Evolutionary conservation across 2,797 vertebrate genomes (phyloP).

Genomic region (Macropus fuliginosus): DNA sequence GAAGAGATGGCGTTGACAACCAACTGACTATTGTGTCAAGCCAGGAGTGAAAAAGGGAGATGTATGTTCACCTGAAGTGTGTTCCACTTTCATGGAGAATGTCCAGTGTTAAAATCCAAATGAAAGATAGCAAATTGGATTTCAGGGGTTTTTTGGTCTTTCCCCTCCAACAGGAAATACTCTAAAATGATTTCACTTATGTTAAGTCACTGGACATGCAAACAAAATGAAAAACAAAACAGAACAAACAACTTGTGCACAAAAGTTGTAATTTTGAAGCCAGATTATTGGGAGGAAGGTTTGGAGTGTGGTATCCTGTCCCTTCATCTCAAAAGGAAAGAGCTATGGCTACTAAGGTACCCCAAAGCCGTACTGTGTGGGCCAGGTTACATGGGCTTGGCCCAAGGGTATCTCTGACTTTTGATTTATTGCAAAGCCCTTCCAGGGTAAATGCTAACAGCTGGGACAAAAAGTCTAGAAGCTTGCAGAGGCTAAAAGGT

Average conservation of each 20-base stretch:
- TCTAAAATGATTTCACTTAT: not conserved
- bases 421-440: not conserved
- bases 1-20: not conserved
- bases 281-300: not conserved
- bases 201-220: not conserved
- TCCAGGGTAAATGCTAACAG: not conserved
- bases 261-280: not conserved
- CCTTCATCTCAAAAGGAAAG: not conserved
- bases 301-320: not conserved
- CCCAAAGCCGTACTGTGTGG: not conserved
- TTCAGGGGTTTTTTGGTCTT: not conserved
- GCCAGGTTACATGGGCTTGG: not conserved
- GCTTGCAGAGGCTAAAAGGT: not conserved
- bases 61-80: not conserved
- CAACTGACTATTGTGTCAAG: not conserved
- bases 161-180: not conserved
- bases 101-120: not conserved
- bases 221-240: not conserved
- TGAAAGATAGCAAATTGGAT: not conserved
- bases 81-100: not conserved
- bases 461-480: not conserved
- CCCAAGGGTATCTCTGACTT: not conserved
- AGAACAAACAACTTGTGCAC: not conserved
- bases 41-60: not conserved
- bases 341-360: not conserved